Evolutionary conservation across 2,888 invertebrate genomes (phyloP).

Genomic region (Eristalis arbustorum): DNA sequence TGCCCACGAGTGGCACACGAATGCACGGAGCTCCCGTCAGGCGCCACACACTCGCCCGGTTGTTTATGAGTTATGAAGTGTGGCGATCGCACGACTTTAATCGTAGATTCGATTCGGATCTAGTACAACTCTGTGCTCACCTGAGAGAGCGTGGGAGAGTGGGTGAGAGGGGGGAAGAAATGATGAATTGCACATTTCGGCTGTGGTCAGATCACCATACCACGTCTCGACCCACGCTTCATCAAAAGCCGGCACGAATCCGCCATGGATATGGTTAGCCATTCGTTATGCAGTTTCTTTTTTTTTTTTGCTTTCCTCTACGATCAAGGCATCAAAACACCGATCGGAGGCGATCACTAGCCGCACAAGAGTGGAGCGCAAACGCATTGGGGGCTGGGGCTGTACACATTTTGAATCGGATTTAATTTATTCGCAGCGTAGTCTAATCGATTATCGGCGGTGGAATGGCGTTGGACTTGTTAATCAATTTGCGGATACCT

Average conservation of each 20-base stretch:
- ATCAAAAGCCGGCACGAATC: neutral
- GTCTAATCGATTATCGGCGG: slow-evolving; percentile 54
- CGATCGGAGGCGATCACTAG: neutral
- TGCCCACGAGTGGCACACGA: neutral
- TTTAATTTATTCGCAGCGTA: slow-evolving; percentile 51
- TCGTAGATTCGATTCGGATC: slow-evolving; percentile 50
- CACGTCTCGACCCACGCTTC: slow-evolving; percentile 55
- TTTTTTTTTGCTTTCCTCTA: neutral
- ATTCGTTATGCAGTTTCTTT: slow-evolving; percentile 14
- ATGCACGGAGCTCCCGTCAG: slow-evolving; percentile 1
- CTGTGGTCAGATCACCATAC: slow-evolving; percentile 26
- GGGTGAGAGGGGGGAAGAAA: neutral
- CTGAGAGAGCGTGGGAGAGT: neutral
- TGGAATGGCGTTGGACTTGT: slow-evolving; percentile 64
- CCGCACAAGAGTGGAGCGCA: neutral
- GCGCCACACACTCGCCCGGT: slow-evolving; percentile 5
- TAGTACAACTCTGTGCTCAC: slow-evolving; percentile 16
- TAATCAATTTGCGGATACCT: slow-evolving; percentile 65
- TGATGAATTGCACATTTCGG: slow-evolving; percentile 55
- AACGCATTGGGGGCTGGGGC: slow-evolving; percentile 7
- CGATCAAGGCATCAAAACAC: slow-evolving; percentile 36
- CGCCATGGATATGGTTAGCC: slow-evolving; percentile 4
- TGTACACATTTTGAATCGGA: slow-evolving; percentile 14
- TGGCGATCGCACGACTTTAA: slow-evolving; percentile 44
- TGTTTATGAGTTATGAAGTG: slow-evolving; percentile 43